Base-by-base conservation (phyloP, 23 tunicate species). In the Diplosoma virens region DNA sequence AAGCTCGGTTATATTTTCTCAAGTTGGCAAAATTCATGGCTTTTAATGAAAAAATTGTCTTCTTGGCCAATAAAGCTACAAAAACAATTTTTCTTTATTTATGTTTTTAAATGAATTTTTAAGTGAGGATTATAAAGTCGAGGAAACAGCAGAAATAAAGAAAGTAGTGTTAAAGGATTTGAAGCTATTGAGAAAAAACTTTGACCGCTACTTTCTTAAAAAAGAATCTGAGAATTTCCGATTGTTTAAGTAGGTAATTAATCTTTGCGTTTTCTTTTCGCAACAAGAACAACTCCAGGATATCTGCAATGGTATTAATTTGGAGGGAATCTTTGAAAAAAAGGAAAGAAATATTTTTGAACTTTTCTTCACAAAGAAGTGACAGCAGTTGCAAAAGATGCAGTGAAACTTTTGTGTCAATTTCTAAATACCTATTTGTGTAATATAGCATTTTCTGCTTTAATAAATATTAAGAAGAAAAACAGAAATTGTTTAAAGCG, bases 391-490 rank as follows among this genome's bases (percentile, higher is more conserved):
- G 63, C 63, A 50, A 50, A 47, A 20, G 78, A 73, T 25, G 78
- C 78, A 73, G 7, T 73, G 63, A 73, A 73, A 68, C 27, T 68
- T 68, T 54, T 68, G 75, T 68, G 75, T 68, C 82, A 78, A 79
- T 79, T 79, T 67, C 66, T 47, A 18, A 80, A 67, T 56, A 68
- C 85, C 27, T 80, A 68, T 80, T 53, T 80, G 85, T 69, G 85
- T 68, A 78, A 80, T 52, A 25, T 69, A 80, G 85, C 85, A 68
- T 80, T 80, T 80, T 80, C 85, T 69, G 77, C 77, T 80, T 69
- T 80, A 80, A 53, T 59, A 30, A 66, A 41, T 21, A 67, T 67
- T 23, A 67, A 80, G 33, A 80, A 80, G 25, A 75, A 52, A 75
- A 75, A 75, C 79, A 75, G 79, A 75, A 75, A 66, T 80, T 80